A percentile compares a stretch with the other conserved stretches of the same genome.
These are phyloP conservation scores for Drosophila littoralis DNA, from an alignment of 1,140 invertebrate species.

Conservation along the genomic window DNA sequence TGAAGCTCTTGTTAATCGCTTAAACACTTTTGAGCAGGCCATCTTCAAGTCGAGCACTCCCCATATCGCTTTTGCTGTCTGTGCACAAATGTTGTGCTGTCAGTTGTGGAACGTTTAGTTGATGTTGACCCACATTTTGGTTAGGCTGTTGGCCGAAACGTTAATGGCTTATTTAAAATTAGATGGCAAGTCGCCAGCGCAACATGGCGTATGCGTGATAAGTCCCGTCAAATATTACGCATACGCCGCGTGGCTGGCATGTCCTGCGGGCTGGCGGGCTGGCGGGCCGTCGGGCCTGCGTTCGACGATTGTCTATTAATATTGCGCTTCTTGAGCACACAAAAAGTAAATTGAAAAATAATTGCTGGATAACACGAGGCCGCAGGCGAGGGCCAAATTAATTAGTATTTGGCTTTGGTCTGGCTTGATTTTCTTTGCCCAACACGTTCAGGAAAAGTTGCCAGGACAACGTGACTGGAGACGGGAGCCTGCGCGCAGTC, in stretches of 20 bases:
- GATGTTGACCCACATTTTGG: constrained; percentile 55
- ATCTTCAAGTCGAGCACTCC: neutral
- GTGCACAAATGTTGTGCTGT: constrained; percentile 10
- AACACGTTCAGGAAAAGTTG: constrained; percentile 15
- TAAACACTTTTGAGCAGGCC: neutral
- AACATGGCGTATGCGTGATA: constrained; percentile 56
- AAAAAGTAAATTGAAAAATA: constrained; percentile 73
- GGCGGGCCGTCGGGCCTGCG: neutral
- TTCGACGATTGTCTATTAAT: constrained; percentile 39
- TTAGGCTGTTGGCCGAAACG: constrained; percentile 1
- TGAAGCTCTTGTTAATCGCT: neutral
- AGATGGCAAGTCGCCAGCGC: constrained; percentile 13
- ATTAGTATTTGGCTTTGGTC: constrained; percentile 15
- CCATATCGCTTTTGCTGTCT: neutral
- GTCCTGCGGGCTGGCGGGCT: neutral
- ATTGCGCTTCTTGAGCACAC: constrained; percentile 32
- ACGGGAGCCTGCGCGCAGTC: constrained; percentile 17
- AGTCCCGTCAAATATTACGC: constrained; percentile 32
- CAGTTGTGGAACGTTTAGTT: constrained; percentile 17
- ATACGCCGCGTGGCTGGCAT: constrained; percentile 37
- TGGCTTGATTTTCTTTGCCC: neutral
- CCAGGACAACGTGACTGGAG: constrained; percentile 34
- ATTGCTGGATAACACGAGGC: constrained; percentile 56
- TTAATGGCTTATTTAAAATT: constrained; percentile 48
- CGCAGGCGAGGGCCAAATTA: neutral